phyloP scores from a whole-genome alignment of 2,113 vertebrate species.

The Propithecus coquereli region DNA sequence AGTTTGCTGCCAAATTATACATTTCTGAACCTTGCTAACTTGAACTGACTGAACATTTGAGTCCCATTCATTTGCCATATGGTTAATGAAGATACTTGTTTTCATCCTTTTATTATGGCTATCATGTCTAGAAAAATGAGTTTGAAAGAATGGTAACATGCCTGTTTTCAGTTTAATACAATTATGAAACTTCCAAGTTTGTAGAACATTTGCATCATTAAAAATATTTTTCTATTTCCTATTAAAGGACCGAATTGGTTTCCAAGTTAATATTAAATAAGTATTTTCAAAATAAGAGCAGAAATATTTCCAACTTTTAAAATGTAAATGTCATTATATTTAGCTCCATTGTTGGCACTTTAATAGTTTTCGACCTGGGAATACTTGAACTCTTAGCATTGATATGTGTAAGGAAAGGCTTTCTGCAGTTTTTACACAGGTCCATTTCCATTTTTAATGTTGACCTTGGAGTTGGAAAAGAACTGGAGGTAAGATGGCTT shows the following conservation, averaged over 20 bases:
- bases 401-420: background rate
- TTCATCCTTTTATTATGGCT: background rate
- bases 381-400: background rate
- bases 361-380: background rate
- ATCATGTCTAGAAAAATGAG: background rate
- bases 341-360: background rate
- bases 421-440: background rate
- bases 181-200: background rate
- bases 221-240: background rate
- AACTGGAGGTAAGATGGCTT: background rate
- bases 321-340: background rate
- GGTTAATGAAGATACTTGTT: background rate
- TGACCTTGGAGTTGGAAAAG: background rate
- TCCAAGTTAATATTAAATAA: background rate
- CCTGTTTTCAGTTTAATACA: background rate
- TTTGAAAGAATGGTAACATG: background rate
- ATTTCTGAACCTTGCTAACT: background rate
- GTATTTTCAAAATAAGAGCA: background rate
- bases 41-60: background rate
- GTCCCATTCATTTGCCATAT: background rate
- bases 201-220: background rate
- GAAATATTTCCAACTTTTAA: background rate
- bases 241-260: background rate
- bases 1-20: background rate
- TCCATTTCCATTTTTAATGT: background rate